Conservation (phyloP, 2,888 invertebrate species). For the Thyatira batis region DNA sequence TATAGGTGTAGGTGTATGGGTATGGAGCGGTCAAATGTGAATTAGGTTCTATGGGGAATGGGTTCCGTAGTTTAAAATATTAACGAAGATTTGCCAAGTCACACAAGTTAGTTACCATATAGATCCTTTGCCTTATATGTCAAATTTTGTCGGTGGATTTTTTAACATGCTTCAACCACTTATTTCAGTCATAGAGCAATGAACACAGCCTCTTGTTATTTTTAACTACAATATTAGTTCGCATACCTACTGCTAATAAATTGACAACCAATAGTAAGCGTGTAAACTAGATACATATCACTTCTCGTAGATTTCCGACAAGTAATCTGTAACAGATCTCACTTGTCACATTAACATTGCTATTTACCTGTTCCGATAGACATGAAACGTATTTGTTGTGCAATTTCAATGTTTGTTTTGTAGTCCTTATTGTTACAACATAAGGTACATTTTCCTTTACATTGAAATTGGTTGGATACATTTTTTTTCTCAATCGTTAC, state of each 20-base stretch:
- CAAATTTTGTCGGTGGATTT: too few species aligned
- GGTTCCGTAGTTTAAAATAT: background rate
- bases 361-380: conserved; percentile 9
- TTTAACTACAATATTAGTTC: too few species aligned
- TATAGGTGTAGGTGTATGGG: background rate
- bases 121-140: too few species aligned
- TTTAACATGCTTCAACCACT: too few species aligned
- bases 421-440: background rate
- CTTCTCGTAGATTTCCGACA: conserved; percentile 14
- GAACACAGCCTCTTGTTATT: too few species aligned
- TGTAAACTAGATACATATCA: conserved; percentile 8
- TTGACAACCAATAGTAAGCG: conserved; percentile 10
- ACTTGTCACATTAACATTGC: conserved; percentile 15
- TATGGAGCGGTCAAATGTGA: background rate
- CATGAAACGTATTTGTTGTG: conserved; percentile 13
- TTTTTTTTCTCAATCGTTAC: conserved; percentile 13
- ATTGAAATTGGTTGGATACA: background rate
- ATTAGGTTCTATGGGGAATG: background rate
- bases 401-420: conserved; percentile 3
- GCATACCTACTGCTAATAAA: background rate
- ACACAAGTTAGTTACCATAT: too few species aligned
- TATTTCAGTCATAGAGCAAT: too few species aligned
- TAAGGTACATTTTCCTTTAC: background rate
- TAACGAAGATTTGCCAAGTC: too few species aligned
- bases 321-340: conserved; percentile 18